A percentile compares a stretch with the other conserved stretches of the same genome.
These are phyloP conservation scores for Argynnis bischoffii DNA, from an alignment of 2,888 invertebrate species.

Conservation along the genomic window DNA sequence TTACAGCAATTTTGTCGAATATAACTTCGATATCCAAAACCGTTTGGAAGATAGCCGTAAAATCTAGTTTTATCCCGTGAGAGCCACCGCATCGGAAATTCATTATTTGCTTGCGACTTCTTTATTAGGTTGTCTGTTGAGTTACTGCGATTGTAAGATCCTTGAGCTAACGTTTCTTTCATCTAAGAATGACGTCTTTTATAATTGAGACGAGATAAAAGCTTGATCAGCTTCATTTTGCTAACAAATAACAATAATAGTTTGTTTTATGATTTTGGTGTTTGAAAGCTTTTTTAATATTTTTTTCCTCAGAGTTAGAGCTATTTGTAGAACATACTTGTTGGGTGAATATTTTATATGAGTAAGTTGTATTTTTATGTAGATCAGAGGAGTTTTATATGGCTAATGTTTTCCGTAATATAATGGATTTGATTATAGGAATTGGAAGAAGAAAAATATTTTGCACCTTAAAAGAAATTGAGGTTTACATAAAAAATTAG, in stretches of 20 bases:
- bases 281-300: no score
- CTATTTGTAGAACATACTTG: neutral
- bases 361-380: no score
- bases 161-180: constrained; percentile 6
- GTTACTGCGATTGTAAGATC: constrained; percentile 3
- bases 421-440: no score
- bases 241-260: neutral
- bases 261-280: neutral
- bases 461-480: no score
- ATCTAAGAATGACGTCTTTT: neutral
- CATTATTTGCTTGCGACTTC: constrained; percentile 26
- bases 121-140: constrained; percentile 26
- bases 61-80: constrained; percentile 20
- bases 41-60: constrained; percentile 10
- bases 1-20: constrained; percentile 1
- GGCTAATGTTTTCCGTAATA: no score
- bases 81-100: constrained; percentile 17
- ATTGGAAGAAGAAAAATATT: no score
- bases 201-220: neutral
- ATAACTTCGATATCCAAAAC: neutral
- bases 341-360: no score
- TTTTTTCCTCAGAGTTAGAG: neutral
- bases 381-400: no score
- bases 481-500: no score
- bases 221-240: neutral